These are phyloP conservation scores for Gymnocheta viridis DNA, from an alignment of 2,888 invertebrate species.

Conservation along the genomic window DNA sequence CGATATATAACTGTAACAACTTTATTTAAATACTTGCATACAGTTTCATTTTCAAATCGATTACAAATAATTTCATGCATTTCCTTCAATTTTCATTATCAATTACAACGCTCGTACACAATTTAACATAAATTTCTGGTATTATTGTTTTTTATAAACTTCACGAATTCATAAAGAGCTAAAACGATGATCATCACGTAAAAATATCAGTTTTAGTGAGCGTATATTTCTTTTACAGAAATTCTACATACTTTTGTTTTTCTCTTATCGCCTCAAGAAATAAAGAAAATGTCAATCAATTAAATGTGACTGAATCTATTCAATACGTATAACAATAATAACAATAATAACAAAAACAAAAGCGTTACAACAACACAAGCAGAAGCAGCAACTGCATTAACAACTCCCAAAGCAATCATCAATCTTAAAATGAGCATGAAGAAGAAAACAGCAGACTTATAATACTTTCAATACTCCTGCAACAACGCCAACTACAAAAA, in stretches of 20 bases:
- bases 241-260: conserved; percentile 64
- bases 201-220: background rate
- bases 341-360: conserved; percentile 24
- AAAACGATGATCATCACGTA: conserved; percentile 45
- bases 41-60: conserved; percentile 4
- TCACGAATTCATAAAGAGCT: conserved; percentile 17
- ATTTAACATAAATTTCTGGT: conserved; percentile 43
- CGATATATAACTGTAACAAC: background rate
- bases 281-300: conserved; percentile 68
- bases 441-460: conserved; percentile 31
- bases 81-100: conserved; percentile 17
- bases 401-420: conserved; percentile 70
- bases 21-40: background rate
- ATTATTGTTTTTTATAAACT: background rate
- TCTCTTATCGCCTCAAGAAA: conserved; percentile 57
- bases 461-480: conserved; percentile 53
- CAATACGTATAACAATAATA: conserved; percentile 49
- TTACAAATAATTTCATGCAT: conserved; percentile 31
- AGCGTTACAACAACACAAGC: conserved; percentile 19
- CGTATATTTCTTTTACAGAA: conserved; percentile 14
- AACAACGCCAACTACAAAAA: conserved; percentile 10
- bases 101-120: conserved; percentile 32
- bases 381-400: conserved; percentile 56
- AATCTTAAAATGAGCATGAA: conserved; percentile 64
- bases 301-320: conserved; percentile 66